Evolutionary conservation across 2,797 vertebrate species (phyloP).

Genomic region (Sebastes vulpes): DNA sequence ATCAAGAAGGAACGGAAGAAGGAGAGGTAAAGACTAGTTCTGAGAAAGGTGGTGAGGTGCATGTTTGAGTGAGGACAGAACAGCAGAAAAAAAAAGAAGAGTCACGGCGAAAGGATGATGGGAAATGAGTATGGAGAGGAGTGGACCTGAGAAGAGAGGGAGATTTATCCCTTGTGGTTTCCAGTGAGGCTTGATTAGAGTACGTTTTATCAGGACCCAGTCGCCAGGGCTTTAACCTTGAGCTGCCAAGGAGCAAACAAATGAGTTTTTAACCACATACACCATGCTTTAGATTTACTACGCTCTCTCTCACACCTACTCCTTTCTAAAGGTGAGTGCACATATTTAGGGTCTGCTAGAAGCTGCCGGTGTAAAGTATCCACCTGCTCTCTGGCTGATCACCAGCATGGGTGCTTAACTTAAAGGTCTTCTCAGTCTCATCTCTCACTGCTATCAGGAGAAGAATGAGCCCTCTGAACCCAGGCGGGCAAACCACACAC

Average conservation of each 20-base stretch:
- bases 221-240: constrained; percentile 82
- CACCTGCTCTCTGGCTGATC: constrained; percentile 21
- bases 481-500: constrained; percentile 2
- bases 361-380: constrained; percentile 5
- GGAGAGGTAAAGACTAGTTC: constrained; percentile 12
- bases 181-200: constrained; percentile 76
- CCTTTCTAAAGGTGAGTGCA: constrained; percentile 27
- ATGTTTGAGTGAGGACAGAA: constrained; percentile 29
- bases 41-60: constrained; percentile 1
- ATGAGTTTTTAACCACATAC: constrained; percentile 74
- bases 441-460: constrained; percentile 18
- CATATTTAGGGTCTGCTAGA: constrained; percentile 7
- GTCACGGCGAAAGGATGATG: constrained; percentile 27
- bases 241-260: constrained; percentile 80
- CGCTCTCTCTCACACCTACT: constrained; percentile 4
- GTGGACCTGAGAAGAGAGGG: constrained; percentile 19
- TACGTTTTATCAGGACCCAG: constrained; percentile 75
- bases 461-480: constrained; percentile 20
- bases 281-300: constrained; percentile 53
- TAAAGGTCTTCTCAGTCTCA: constrained; percentile 10
- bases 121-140: constrained; percentile 20
- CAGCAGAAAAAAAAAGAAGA: neutral
- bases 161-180: constrained; percentile 78
- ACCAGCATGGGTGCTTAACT: neutral
- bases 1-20: constrained; percentile 47